Evolutionary conservation across 2,797 vertebrate species (phyloP), one percentile per base, ranked within the genome.

Genomic region (Hozukius guyotensis): DNA sequence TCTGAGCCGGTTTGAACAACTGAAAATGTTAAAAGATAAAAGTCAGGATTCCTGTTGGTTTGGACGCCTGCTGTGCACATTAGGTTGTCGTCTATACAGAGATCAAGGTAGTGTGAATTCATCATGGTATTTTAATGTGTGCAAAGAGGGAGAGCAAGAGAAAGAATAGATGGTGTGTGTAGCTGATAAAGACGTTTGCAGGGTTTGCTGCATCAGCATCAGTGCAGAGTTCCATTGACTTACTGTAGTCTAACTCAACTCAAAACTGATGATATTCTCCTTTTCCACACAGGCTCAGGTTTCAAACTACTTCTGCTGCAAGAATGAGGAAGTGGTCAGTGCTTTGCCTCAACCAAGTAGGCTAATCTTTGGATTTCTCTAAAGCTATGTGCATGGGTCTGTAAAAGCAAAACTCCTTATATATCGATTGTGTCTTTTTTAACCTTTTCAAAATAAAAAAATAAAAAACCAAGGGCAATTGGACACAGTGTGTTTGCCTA

Each of bases 121-220:
- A 65, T 42, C 22, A 42, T 66, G 53, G 53, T 53, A 8, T 42
- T 83, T 64, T 67, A 86, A 83, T 36, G 55, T 22, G 27, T 25
- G 42, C 66, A 78, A 70, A 80, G 6, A 75, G 46, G 46, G 5
- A 68, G 25, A 75, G 69, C n/a, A 32, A 60, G 24, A 42, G 32
- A 36, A 14, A 32, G 49, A 82, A 29, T 62, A 34, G 53, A 53
- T 1, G 8, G 29, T 60, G 46, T 0, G 29, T 0, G 55, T 18
- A 10, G 65, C 22, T 29, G 57, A 72, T 75, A 38, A 62, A 73
- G 57, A 66, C 5, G 16, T 42, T 16, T 32, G 49, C 16, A 64
- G 9, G 10, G 32, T 42, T 86, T 83, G 84, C 76, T 78, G 75
- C 14, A 53, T 84, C 81, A 83, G 72, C 77, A 78, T 25, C 24